Conservation (phyloP, 2,113 vertebrate species). For the Cranoglanis bouderius region DNA sequence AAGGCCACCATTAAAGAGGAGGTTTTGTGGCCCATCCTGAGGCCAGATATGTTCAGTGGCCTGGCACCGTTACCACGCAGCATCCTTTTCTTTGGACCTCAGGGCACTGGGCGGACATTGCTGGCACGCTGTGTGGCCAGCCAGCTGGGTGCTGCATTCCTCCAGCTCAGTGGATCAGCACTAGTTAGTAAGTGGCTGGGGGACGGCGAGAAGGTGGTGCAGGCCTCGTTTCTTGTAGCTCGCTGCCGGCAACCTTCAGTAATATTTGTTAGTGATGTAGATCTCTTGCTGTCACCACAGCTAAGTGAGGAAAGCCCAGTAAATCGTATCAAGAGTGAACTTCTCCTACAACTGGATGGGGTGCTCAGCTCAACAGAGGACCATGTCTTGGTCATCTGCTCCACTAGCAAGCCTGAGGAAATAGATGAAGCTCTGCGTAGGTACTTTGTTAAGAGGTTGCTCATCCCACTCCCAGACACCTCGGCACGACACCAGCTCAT, state of each 20-base stretch:
- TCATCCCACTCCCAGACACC: constrained; percentile 96
- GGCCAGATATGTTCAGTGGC: constrained; percentile 95
- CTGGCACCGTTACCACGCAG: constrained; percentile 92
- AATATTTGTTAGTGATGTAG: constrained; percentile 96
- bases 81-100: constrained; percentile 97
- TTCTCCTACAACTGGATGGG: constrained; percentile 96
- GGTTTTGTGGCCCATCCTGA: constrained; percentile 96
- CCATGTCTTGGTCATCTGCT: constrained; percentile 96
- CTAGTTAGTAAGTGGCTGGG: constrained; percentile 94
- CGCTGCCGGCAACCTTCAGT: constrained; percentile 95
- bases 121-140: constrained; percentile 94
- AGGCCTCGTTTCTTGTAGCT: constrained; percentile 93
- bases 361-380: constrained; percentile 92
- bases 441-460: constrained; percentile 98
- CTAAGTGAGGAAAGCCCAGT: constrained; percentile 92
- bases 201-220: constrained; percentile 94
- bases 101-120: constrained; percentile 94
- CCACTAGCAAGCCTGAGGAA: constrained; percentile 98
- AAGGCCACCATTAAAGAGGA: constrained; percentile 98
- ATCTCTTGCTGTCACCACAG: constrained; percentile 90
- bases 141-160: constrained; percentile 94
- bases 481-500: constrained; percentile 98
- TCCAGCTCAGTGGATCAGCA: constrained; percentile 87
- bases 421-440: constrained; percentile 96
- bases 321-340: constrained; percentile 91